Base-by-base conservation (phyloP, 1,140 invertebrate genomes). In the Tenebrio molitor region DNA sequence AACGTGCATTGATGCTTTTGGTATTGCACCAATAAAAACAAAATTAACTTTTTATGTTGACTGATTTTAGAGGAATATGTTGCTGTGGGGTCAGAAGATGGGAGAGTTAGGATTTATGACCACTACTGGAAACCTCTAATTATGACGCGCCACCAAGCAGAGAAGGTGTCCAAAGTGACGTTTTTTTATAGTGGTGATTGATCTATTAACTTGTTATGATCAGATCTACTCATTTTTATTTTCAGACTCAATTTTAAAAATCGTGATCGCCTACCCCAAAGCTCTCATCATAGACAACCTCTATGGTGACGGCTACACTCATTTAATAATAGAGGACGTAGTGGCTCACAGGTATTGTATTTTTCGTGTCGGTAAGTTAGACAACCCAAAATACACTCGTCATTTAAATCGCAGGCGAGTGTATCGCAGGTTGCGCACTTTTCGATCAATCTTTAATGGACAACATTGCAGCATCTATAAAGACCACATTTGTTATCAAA, bases 401-500 rank as follows among this genome's bases (percentile, higher is more conserved):
- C 3, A 3, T 41, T 5, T 41, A 3, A 41, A 3, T 41, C 12
- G 36, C 12, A n/a, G n/a, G n/a, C n/a, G n/a, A n/a, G n/a, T n/a
- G n/a, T n/a, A n/a, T n/a, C n/a, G n/a, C n/a, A n/a, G n/a, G n/a
- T n/a, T n/a, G n/a, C n/a, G n/a, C n/a, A n/a, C n/a, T n/a, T n/a
- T n/a, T n/a, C n/a, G n/a, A n/a, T n/a, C n/a, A n/a, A n/a, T n/a
- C 12, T 41, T 4, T n/a, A 41, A 41, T 41, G 3, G 7, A 41
- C n/a, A n/a, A n/a, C n/a, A 72, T 77, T 80, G 46, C 36, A 82
- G 80, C 42, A 70, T 79, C 44, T 81, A 79, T 53, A 78, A 78
- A 44, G 78, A 80, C 25, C 79, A 78, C 66, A 74, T 82, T 12
- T 82, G 81, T 50, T 77, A 78, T 63, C 78, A 81, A 71, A 81